Evolutionary conservation across 2,888 invertebrate genomes (phyloP).

Genomic region (Plebejus argus): DNA sequence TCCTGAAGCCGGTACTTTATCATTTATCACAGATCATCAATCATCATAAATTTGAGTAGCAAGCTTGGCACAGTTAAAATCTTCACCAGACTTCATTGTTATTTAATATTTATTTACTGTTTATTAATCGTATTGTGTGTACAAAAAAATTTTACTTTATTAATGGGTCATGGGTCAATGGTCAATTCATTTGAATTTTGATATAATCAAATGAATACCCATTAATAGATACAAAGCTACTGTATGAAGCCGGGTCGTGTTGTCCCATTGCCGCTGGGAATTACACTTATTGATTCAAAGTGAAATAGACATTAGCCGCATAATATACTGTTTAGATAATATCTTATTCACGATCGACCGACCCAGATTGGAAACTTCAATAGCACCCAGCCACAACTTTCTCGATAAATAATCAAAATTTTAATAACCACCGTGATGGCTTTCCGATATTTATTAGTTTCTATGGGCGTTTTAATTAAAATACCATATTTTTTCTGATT

Average conservation of each 20-base stretch:
- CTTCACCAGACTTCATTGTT: no score
- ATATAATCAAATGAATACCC: no score
- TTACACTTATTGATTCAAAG: constrained; percentile 1
- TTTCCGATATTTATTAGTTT: constrained; percentile 1
- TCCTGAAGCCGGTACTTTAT: no score
- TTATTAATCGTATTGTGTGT: no score
- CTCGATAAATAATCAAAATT: constrained; percentile 34
- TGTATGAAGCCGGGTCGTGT: background rate
- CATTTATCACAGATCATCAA: no score
- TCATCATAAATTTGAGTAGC: no score
- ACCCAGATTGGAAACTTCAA: constrained; percentile 18
- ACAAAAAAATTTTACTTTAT: no score
- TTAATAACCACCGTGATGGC: background rate
- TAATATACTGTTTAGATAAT: background rate
- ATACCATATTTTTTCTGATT: background rate
- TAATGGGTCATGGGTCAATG: no score
- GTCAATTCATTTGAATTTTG: background rate
- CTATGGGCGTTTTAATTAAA: background rate
- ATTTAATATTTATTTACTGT: no score
- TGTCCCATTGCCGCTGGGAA: background rate
- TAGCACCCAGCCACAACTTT: constrained; percentile 31
- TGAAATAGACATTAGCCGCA: background rate
- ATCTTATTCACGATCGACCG: constrained; percentile 9
- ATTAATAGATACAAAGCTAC: background rate
- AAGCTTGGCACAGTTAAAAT: no score